Conservation (phyloP, 64 coral and sea anemone species). For the Hydrozoanthus tunicans region DNA sequence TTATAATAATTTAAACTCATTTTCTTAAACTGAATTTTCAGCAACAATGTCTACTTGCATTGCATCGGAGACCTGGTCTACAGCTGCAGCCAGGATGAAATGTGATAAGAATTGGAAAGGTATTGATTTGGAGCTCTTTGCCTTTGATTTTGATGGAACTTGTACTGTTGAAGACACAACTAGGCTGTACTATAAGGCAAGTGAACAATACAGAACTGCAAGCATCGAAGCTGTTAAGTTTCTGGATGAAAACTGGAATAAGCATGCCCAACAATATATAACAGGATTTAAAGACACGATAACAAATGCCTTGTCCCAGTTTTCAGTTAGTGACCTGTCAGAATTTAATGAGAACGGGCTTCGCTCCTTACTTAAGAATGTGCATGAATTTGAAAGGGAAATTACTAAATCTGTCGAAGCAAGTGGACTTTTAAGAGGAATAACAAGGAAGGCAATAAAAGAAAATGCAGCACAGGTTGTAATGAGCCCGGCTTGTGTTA, state of each 20-base stretch:
- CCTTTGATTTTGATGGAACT: constrained; percentile 97
- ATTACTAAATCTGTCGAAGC: constrained; percentile 75
- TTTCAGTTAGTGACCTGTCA: neutral
- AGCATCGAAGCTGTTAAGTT: constrained; percentile 50
- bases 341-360: constrained; percentile 70
- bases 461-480: constrained; percentile 72
- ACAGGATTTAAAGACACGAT: constrained; percentile 53
- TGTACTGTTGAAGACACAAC: constrained; percentile 86
- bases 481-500: constrained; percentile 69
- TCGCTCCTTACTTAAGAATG: constrained; percentile 62
- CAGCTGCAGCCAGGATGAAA: constrained; percentile 39
- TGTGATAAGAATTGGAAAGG: constrained; percentile 69
- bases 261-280: constrained; percentile 57
- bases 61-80: constrained; percentile 31
- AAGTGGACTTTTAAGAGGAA: constrained; percentile 86
- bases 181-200: constrained; percentile 79
- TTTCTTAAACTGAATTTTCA: constrained; percentile 16
- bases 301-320: constrained; percentile 31
- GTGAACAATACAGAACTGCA: constrained; percentile 66
- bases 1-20: too few species aligned
- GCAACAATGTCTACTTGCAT: constrained; percentile 49
- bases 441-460: constrained; percentile 68
- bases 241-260: constrained; percentile 74
- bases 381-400: constrained; percentile 58
- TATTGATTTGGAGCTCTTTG: constrained; percentile 70